Percentiles rank a stretch among this genome's conserved stretches.
These are phyloP conservation scores for Pongo abelii DNA, from an alignment of 2,113 vertebrate species.

Conservation along the genomic window DNA sequence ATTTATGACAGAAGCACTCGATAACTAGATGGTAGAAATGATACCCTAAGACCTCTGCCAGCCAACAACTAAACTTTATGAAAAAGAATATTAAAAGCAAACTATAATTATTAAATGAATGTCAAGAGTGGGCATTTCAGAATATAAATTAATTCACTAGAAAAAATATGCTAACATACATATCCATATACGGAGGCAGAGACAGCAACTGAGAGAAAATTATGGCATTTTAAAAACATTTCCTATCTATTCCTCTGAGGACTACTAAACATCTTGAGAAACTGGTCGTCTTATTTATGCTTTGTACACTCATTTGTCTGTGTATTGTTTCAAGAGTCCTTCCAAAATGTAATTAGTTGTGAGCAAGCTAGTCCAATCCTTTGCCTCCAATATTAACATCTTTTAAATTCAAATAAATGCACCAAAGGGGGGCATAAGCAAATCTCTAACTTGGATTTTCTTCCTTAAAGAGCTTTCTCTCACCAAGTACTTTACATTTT, in stretches of 20 bases:
- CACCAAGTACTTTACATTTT: background rate
- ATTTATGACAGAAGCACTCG: constrained; percentile 29
- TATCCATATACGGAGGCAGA: background rate
- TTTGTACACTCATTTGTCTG: background rate
- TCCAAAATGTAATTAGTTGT: background rate
- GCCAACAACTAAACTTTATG: background rate
- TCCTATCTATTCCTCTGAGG: constrained; percentile 23
- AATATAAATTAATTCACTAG: constrained; percentile 44
- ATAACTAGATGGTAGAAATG: constrained; percentile 17
- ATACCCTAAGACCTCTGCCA: background rate
- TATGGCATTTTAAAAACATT: background rate
- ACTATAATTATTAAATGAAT: constrained; percentile 40
- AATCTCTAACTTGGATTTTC: rapidly evolving
- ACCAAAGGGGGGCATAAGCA: background rate
- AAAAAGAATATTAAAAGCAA: constrained; percentile 42
- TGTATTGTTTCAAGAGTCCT: background rate
- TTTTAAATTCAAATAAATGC: constrained; percentile 24
- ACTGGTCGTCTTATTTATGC: background rate
- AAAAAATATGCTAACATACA: background rate
- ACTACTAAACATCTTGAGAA: constrained; percentile 29
- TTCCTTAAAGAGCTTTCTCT: background rate
- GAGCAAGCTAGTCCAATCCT: background rate
- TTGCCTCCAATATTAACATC: background rate
- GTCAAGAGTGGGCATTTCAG: background rate
- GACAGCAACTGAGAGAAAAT: background rate